These are phyloP conservation scores for Oasisia sp. DNA, from an alignment of 2,888 invertebrate species.

Conservation along the genomic window DNA sequence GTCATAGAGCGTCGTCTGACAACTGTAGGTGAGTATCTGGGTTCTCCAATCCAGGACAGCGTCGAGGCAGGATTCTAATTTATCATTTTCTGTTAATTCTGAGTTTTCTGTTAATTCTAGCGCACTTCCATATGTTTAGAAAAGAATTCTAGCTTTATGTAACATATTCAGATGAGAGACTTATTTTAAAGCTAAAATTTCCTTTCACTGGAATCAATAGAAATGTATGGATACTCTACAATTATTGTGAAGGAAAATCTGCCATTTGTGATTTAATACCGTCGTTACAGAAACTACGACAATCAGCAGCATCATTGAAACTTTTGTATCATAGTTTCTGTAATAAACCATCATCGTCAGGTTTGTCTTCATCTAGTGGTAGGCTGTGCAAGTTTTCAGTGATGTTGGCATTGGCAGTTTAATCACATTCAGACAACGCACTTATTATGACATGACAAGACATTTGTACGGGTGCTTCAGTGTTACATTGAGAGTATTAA, in stretches of 20 bases:
- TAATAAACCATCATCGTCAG: no score
- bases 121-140: not conserved
- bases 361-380: no score
- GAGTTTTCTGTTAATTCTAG: not conserved
- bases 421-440: not conserved
- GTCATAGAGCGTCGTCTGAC: not conserved
- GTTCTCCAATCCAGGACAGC: not conserved
- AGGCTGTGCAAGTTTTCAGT: not conserved
- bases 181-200: not conserved
- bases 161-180: not conserved
- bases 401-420: not conserved
- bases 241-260: not conserved
- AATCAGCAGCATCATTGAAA: no score
- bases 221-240: not conserved
- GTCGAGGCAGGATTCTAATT: not conserved
- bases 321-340: no score
- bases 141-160: not conserved
- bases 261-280: no score
- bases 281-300: no score
- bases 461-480: not conserved
- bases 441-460: not conserved
- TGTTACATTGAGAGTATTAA: not conserved
- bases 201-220: not conserved
- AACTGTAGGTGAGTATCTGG: not conserved
- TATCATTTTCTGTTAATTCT: no score